A percentile compares a stretch with the other conserved stretches of the same genome.
phyloP scores from a whole-genome alignment of 2,797 vertebrate genomes.

The Lophotriccus pileatus region DNA sequence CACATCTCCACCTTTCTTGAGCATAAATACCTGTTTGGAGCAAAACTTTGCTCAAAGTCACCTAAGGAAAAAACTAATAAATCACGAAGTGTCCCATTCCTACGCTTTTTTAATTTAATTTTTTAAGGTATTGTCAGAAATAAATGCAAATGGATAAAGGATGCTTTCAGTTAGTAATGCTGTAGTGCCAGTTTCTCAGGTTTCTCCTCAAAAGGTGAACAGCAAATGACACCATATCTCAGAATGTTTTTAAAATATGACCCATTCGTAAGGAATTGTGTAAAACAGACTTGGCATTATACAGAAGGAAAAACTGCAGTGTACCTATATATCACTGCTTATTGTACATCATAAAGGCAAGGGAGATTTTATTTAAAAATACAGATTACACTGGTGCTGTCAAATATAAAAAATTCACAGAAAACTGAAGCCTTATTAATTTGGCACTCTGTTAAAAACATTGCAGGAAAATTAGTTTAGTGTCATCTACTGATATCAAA shows the following conservation, averaged over 20 bases:
- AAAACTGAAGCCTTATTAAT: neutral
- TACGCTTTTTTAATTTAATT: neutral
- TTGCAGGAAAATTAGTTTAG: neutral
- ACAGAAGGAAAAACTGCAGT: neutral
- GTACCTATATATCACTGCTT: neutral
- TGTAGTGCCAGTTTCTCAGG: neutral
- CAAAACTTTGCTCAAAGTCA: neutral
- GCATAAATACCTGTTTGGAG: neutral
- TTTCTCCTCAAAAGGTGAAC: neutral
- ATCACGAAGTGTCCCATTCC: rapidly evolving
- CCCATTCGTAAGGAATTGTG: neutral
- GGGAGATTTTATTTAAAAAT: neutral
- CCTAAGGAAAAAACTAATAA: neutral
- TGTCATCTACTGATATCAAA: neutral
- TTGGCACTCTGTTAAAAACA: neutral
- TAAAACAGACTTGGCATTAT: neutral
- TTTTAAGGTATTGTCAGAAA: neutral
- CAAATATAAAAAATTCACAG: neutral
- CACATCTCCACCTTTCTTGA: neutral
- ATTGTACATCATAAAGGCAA: neutral
- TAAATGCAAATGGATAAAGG: neutral
- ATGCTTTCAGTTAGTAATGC: neutral
- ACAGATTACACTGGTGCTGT: neutral
- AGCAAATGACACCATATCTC: neutral
- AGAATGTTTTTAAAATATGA: neutral